Evolutionary conservation across 2,113 vertebrate species (phyloP), one percentile per base, ranked within the genome.

Genomic region (Scopus umbretta): DNA sequence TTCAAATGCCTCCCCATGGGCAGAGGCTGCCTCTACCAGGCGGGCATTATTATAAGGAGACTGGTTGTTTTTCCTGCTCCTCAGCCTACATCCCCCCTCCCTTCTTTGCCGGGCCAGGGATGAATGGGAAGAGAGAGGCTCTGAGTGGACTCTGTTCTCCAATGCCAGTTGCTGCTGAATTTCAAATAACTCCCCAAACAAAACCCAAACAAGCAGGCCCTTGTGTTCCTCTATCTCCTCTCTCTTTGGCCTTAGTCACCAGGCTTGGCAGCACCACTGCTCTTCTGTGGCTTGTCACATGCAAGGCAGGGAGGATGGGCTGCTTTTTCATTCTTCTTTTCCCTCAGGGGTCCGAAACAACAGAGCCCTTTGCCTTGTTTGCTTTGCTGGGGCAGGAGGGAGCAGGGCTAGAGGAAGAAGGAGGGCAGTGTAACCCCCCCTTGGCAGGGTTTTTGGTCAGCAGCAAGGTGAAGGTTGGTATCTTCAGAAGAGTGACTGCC

Each of bases 151-250:
- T 97, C 96, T 97, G 96, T 97, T 97, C 94, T 96, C 91, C 95
- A 95, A 66, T 4, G 65, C 92, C 97, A 96, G 94, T 78, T 0
- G 9, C 96, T 97, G 95, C 95, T 97, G 97, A 97, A 97, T 97
- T 97, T 96, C 97, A 97, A 97, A 97, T 97, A 97, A 95, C 96
- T 86, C 66, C 90, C 95, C 96, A 95, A 96, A 97, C 96, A 97
- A 97, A 97, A 86, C 67, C 50, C 78, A 82, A 90, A 97, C 97
- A 97, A 97, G 92, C 80, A 91, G 66, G 29, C 87, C 66, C 92
- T 97, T 97, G 97, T 97, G 89, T 16, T 73, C 71, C 80, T 96
- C 94, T 96, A 94, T 96, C 95, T 97, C 95, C 90, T 97, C 94
- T 96, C 86, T 96, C 90, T 96, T 96, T 96, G 92, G 96, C 95